These are phyloP conservation scores for Coreoperca whiteheadi DNA, from an alignment of 2,113 vertebrate genomes.

Conservation along the genomic window DNA sequence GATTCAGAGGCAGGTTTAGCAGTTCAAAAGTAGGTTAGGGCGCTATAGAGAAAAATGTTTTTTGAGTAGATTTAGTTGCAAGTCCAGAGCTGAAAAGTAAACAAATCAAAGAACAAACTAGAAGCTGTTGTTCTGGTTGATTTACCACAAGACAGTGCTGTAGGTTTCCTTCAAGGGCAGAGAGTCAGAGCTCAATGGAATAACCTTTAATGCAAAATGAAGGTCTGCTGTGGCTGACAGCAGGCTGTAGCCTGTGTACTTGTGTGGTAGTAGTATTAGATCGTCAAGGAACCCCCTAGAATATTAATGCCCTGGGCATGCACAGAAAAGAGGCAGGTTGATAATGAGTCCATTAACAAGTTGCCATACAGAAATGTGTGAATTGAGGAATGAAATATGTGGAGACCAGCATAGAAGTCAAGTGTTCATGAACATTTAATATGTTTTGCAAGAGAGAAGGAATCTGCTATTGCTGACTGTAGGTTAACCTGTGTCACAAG, in stretches of 20 bases:
- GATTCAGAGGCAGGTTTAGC: neutral
- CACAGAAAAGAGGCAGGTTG: conserved; percentile 4
- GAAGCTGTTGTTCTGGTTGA: conserved; percentile 7
- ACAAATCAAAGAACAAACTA: conserved; percentile 6
- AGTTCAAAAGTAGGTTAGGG: neutral
- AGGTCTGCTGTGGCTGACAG: neutral
- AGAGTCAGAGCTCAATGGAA: conserved; percentile 3
- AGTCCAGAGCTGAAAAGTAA: neutral
- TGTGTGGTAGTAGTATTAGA: neutral
- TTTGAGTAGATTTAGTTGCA: neutral
- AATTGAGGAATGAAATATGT: conserved; percentile 12
- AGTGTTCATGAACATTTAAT: conserved; percentile 7
- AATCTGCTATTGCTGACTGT: neutral
- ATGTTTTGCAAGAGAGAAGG: neutral
- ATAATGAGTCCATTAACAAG: conserved; percentile 23
- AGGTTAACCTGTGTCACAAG: neutral
- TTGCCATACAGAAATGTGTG: conserved; percentile 12
- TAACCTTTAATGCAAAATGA: conserved; percentile 10
- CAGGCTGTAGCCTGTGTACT: neutral
- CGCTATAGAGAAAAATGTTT: neutral
- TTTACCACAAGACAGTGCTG: neutral
- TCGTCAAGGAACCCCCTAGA: conserved; percentile 1
- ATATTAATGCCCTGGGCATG: conserved; percentile 5
- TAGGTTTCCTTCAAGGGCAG: conserved; percentile 16
- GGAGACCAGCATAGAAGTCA: neutral